These are phyloP conservation scores for Menidia beryllina DNA, from an alignment of 2,113 vertebrate genomes.

Conservation along the genomic window DNA sequence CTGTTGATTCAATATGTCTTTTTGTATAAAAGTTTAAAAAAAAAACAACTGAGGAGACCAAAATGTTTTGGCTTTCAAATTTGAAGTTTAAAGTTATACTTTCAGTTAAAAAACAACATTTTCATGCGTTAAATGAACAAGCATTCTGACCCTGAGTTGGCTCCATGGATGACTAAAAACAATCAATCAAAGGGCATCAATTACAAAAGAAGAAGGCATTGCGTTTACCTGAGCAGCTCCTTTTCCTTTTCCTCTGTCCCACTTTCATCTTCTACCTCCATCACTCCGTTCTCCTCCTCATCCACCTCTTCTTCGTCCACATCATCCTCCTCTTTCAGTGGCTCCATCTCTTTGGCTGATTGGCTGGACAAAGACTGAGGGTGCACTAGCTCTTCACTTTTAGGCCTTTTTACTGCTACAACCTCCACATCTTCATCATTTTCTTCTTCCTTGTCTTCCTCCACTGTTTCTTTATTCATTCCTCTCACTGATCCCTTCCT, in stretches of 20 bases:
- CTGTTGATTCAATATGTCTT: too few relatives aligned
- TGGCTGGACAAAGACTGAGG: slow-evolving; percentile 58
- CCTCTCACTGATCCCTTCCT: slow-evolving; percentile 66
- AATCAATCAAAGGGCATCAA: neutral
- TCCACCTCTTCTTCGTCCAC: slow-evolving; percentile 61
- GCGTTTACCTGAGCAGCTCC: slow-evolving; percentile 79
- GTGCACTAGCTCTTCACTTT: slow-evolving; percentile 68
- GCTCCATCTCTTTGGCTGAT: slow-evolving; percentile 62
- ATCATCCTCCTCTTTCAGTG: slow-evolving; percentile 57
- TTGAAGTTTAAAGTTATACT: too few relatives aligned
- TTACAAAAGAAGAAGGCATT: too few relatives aligned
- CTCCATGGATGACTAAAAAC: too few relatives aligned
- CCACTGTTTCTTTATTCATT: slow-evolving; percentile 70
- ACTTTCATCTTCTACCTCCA: slow-evolving; percentile 79
- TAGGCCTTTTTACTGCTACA: slow-evolving; percentile 63
- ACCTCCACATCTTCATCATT: slow-evolving; percentile 69
- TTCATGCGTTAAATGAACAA: too few relatives aligned
- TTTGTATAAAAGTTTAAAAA: too few relatives aligned
- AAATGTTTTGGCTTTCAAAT: too few relatives aligned
- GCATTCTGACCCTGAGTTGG: too few relatives aligned
- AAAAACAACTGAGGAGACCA: too few relatives aligned
- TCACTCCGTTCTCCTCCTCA: slow-evolving; percentile 64
- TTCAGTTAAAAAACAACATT: too few relatives aligned
- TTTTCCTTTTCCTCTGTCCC: slow-evolving; percentile 81
- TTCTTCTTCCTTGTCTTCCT: slow-evolving; percentile 49